These are phyloP conservation scores for Oncorhynchus keta DNA, from an alignment of 2,113 vertebrate genomes.

Conservation along the genomic window DNA sequence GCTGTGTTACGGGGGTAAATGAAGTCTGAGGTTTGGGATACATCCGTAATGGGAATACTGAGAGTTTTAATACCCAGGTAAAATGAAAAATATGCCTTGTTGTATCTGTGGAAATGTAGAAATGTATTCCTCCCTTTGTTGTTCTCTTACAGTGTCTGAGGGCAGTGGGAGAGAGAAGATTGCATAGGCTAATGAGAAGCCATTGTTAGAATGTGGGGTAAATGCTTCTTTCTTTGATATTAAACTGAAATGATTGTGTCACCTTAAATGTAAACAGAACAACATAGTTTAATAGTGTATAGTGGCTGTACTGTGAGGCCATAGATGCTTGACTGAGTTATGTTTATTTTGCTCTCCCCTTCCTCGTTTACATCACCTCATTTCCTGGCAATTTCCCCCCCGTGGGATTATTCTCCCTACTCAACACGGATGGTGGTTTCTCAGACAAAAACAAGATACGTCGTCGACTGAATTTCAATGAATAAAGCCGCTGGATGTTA, in stretches of 20 bases:
- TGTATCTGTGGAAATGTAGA: conserved; percentile 42
- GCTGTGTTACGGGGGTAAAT: conserved; percentile 58
- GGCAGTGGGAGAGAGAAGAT: too few relatives aligned
- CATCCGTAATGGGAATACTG: neutral
- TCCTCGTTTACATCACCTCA: conserved; percentile 67
- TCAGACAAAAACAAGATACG: conserved; percentile 69
- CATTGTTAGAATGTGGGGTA: neutral
- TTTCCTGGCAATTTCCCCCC: conserved; percentile 69
- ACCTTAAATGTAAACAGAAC: conserved; percentile 31
- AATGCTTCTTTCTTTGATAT: neutral
- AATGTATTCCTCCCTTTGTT: neutral
- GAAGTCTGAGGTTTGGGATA: conserved; percentile 50
- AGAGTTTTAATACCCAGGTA: conserved; percentile 59
- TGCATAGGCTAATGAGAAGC: too few relatives aligned
- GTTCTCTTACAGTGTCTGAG: too few relatives aligned
- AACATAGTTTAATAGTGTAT: conserved; percentile 13
- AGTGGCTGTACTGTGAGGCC: conserved; percentile 22
- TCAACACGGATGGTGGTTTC: conserved; percentile 60
- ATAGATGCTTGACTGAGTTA: conserved; percentile 62
- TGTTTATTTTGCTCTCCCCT: conserved; percentile 66
- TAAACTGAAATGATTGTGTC: conserved; percentile 5
- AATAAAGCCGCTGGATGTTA: conserved; percentile 44
- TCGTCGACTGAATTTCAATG: conserved; percentile 66
- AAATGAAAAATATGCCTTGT: conserved; percentile 57
- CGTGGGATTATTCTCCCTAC: conserved; percentile 63